phyloP scores from a whole-genome alignment of 2,113 vertebrate genomes.

The Deroptyus accipitrinus region DNA sequence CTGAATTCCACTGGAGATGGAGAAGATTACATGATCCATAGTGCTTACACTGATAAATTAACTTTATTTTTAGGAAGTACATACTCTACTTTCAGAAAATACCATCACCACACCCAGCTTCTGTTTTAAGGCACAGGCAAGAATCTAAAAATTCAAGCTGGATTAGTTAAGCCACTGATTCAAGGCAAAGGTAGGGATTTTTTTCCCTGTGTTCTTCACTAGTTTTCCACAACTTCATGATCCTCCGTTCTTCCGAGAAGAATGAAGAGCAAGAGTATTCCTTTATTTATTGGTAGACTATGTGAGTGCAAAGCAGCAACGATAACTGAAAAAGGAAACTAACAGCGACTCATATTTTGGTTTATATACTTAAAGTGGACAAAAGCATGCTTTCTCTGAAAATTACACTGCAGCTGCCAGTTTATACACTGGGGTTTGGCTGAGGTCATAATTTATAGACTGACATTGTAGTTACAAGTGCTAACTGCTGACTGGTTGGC shows the following conservation, averaged over 20 bases:
- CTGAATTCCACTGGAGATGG: neutral
- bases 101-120: neutral
- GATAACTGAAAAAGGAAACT: neutral
- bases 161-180: neutral
- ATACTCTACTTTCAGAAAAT: slow-evolving; percentile 4
- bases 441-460: neutral
- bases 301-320: neutral
- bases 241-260: neutral
- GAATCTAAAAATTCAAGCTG: neutral
- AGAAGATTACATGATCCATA: neutral
- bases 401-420: neutral
- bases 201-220: neutral
- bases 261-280: neutral
- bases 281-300: neutral
- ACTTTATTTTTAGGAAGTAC: slow-evolving; percentile 37
- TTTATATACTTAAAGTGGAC: fast-evolving
- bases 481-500: neutral
- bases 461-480: neutral
- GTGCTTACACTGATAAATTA: neutral
- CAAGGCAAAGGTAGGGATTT: neutral
- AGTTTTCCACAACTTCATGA: neutral
- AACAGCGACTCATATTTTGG: neutral
- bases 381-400: neutral
- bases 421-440: neutral
- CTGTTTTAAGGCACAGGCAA: neutral